Percentiles rank a stretch among this genome's conserved stretches.
These are phyloP conservation scores for Platycercus adscitus DNA, from an alignment of 2,113 vertebrate genomes.

Conservation along the genomic window DNA sequence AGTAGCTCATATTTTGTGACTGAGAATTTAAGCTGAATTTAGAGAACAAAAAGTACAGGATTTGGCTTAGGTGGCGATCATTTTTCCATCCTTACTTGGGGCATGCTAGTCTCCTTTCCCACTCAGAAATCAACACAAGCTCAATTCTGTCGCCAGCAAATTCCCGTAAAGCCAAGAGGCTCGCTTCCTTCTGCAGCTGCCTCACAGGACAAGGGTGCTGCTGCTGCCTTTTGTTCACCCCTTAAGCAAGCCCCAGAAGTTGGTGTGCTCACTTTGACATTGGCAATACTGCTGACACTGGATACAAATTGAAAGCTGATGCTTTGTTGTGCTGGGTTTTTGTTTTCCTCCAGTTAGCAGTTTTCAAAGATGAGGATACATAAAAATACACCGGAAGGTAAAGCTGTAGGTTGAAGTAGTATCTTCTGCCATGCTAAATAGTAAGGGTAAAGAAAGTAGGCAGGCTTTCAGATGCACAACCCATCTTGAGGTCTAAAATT, in stretches of 20 bases:
- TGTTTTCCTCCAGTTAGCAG: not conserved
- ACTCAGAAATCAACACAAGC: not conserved
- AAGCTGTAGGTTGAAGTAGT: not conserved
- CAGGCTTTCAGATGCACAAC: not conserved
- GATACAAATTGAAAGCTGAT: not conserved
- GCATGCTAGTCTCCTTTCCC: not conserved
- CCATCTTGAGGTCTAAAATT: not conserved
- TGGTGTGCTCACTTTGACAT: not conserved
- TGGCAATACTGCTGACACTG: rapidly evolving
- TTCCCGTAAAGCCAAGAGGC: not conserved
- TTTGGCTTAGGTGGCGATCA: rapidly evolving
- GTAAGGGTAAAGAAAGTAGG: not conserved
- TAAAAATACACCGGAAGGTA: not conserved
- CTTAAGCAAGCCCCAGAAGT: not conserved
- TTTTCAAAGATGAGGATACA: not conserved
- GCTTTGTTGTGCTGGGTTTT: not conserved
- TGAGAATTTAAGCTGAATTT: not conserved
- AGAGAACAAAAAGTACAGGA: not conserved
- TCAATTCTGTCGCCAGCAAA: not conserved
- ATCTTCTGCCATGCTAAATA: not conserved
- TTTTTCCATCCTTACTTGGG: not conserved
- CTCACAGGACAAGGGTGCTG: not conserved
- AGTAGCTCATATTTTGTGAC: not conserved
- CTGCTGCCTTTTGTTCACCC: not conserved
- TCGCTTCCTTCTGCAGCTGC: not conserved